Evolutionary conservation across 64 coral and sea anemone species (phyloP), one percentile per base, ranked within the genome.

Genomic region (Platygyra sinensis): DNA sequence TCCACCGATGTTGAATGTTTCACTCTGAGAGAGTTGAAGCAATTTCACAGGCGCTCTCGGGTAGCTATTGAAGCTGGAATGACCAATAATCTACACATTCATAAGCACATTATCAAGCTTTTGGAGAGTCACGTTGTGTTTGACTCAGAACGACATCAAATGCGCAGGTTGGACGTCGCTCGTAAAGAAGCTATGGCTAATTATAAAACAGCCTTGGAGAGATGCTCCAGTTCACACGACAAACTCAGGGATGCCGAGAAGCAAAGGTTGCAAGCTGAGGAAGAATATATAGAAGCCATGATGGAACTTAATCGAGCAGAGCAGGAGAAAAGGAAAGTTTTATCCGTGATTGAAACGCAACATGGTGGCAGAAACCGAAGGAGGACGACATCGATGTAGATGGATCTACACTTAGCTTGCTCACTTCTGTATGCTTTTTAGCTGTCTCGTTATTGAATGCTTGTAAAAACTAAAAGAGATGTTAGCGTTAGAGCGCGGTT

Each of bases 81-180:
- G 39, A 97, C 95, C 36, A 97, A 94, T n/a, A 97, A 97, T 46
- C 57, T 77, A 67, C 91, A 97, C 42, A 82, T 97, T 75, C 95
- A 97, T 71, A 80, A 77, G 77, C 80, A 89, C 62, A 97, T 97
- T 54, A 81, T 94, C 22, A 80, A 83, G 22, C 52, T 94, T 8
- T 75, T 97, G 14, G 95, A 97, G 62, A 65, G 59, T 52, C 79
- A 81, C 59, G 51, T 86, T n/a, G 87, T 93, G 24, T 65, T 93
- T 12, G 83, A 91, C 22, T 31, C 75, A 46, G 73, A 87, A 14
- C 75, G 57, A 22, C 78, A 83, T n/a, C 80, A 71, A 15, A 72
- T 72, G 36, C 51, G 28, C 29, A 62, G 50, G 52, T 72, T 96
- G 36, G 75, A 86, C 25, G 54, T 38, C 63, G 83, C 88, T 52